phyloP scores from a whole-genome alignment of 2,888 invertebrate species.

The Lagria hirta region DNA sequence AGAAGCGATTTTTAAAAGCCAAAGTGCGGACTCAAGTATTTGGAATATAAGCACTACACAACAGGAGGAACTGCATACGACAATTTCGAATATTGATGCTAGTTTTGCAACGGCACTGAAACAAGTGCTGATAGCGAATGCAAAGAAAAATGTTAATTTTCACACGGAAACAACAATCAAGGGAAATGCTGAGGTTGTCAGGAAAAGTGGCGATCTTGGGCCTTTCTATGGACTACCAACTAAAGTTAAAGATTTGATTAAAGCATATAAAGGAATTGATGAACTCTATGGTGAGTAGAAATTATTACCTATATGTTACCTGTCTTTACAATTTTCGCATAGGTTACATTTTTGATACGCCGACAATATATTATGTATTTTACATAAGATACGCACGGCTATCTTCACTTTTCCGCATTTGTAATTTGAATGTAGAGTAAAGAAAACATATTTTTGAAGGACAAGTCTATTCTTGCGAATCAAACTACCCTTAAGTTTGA shows the following conservation, averaged over 20 bases:
- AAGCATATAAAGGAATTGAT: constrained; percentile 74
- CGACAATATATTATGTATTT: too few relatives aligned
- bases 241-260: constrained; percentile 69
- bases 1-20: constrained; percentile 16
- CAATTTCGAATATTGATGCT: constrained; percentile 30
- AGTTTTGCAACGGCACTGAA: constrained; percentile 44
- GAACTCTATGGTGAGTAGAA: constrained; percentile 73
- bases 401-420: too few relatives aligned
- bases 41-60: too few relatives aligned
- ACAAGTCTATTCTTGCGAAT: too few relatives aligned
- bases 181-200: constrained; percentile 27
- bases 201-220: constrained; percentile 43
- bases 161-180: constrained; percentile 20
- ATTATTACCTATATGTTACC: background rate
- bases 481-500: too few relatives aligned
- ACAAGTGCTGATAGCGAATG: constrained; percentile 46
- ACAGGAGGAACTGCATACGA: constrained; percentile 31
- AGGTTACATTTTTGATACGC: too few relatives aligned
- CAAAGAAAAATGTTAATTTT: constrained; percentile 36
- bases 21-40: constrained; percentile 10
- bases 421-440: too few relatives aligned
- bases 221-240: constrained; percentile 80
- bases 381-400: too few relatives aligned
- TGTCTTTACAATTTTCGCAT: too few relatives aligned
- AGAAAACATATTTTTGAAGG: too few relatives aligned